These are phyloP conservation scores for Euschistus heros DNA, from an alignment of 1,140 invertebrate genomes.

Conservation along the genomic window DNA sequence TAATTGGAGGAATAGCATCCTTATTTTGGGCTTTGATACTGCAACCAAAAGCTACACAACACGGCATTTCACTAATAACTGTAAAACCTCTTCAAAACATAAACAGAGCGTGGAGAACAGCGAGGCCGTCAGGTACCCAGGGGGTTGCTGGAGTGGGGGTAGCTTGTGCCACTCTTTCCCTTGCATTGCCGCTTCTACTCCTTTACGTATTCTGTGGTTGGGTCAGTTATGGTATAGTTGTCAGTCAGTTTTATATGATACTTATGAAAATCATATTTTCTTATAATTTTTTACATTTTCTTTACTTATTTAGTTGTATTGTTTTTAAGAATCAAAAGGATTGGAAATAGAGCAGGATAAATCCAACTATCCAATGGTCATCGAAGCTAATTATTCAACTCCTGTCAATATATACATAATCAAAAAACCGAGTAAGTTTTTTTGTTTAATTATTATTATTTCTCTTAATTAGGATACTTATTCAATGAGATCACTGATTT, in stretches of 20 bases:
- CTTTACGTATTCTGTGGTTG: too few species aligned
- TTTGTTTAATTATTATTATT: not conserved
- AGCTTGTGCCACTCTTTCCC: too few species aligned
- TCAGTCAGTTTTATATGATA: not conserved
- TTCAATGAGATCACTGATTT: not conserved
- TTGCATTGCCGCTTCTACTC: too few species aligned
- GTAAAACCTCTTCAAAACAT: too few species aligned
- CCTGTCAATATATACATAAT: not conserved
- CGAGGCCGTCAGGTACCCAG: too few species aligned
- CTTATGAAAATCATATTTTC: not conserved
- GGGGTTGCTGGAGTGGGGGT: too few species aligned
- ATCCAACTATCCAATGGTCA: not conserved
- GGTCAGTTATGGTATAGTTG: too few species aligned
- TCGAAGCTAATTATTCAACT: not conserved
- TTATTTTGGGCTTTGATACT: too few species aligned
- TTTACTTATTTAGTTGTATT: not conserved
- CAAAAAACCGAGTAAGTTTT: constrained; percentile 1
- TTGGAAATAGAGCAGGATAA: not conserved
- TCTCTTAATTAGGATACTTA: not conserved
- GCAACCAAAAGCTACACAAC: too few species aligned
- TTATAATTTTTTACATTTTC: not conserved
- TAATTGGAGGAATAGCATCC: too few species aligned
- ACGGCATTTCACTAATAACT: too few species aligned
- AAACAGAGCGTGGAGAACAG: too few species aligned
- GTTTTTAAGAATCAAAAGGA: not conserved